phyloP scores from a whole-genome alignment of 2,113 vertebrate species.

The Eulemur macaco region DNA sequence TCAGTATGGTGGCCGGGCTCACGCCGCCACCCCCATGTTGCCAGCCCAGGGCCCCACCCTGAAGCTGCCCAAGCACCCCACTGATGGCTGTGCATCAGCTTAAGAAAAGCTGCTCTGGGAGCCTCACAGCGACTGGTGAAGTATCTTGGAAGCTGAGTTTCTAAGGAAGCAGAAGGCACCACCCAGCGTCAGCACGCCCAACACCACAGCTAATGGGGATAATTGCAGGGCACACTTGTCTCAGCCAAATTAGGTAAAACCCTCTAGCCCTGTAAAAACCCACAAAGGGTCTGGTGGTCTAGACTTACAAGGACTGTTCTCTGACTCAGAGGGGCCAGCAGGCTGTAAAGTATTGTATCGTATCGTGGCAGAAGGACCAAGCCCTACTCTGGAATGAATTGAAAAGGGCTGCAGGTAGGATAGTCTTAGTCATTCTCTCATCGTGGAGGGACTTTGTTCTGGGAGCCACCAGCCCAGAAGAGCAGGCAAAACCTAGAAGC shows the following conservation, averaged over 20 bases:
- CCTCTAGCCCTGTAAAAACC: not conserved
- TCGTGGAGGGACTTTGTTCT: not conserved
- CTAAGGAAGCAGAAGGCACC: not conserved
- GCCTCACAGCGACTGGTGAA: too few relatives aligned
- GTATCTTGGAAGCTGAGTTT: not conserved
- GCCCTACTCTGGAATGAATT: not conserved
- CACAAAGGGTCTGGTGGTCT: not conserved
- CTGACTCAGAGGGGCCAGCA: not conserved
- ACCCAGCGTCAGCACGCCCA: not conserved
- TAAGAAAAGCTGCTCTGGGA: not conserved
- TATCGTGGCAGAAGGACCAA: not conserved
- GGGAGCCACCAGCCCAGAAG: not conserved
- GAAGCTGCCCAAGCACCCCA: not conserved
- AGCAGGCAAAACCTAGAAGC: not conserved
- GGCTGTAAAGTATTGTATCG: not conserved
- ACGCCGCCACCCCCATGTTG: rapidly evolving
- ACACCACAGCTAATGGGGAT: not conserved
- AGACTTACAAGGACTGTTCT: not conserved
- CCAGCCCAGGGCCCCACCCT: too few relatives aligned
- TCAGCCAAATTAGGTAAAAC: not conserved
- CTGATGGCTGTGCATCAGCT: too few relatives aligned
- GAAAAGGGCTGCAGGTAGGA: not conserved
- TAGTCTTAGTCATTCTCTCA: not conserved
- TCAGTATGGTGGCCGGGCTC: not conserved
- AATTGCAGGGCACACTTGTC: not conserved